phyloP scores from a whole-genome alignment of 2,797 vertebrate genomes.

The Neostethus bicornis region DNA sequence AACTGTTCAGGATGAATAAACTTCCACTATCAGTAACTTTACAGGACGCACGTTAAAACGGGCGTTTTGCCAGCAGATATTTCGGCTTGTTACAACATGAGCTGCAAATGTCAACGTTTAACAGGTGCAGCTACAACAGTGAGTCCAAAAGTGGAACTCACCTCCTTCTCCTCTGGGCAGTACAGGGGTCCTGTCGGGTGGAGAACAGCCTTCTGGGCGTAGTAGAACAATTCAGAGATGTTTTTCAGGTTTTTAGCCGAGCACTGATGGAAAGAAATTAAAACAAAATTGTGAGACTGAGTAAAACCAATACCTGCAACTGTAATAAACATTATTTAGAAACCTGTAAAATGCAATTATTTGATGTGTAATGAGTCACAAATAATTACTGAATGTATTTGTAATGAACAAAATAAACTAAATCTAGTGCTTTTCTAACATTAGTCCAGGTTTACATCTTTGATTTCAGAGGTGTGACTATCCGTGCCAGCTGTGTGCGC shows the following conservation, averaged over 20 bases:
- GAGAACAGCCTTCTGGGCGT: slow-evolving; percentile 97
- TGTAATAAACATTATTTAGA: too few species aligned
- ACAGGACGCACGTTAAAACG: not conserved
- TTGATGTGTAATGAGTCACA: too few species aligned
- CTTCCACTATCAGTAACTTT: too few species aligned
- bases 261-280: slow-evolving; percentile 79
- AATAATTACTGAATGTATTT: too few species aligned
- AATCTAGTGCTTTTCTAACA: not conserved
- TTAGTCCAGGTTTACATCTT: slow-evolving; percentile 5
- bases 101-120: not conserved
- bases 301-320: not conserved
- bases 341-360: not conserved
- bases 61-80: not conserved
- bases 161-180: slow-evolving; percentile 98
- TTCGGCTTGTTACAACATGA: not conserved
- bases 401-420: too few species aligned
- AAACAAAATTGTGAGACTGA: not conserved
- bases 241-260: slow-evolving; percentile 99
- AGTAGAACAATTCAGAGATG: slow-evolving; percentile 98
- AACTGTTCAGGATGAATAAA: too few species aligned
- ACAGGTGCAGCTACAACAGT: not conserved
- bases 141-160: slow-evolving; percentile 56
- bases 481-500: slow-evolving; percentile 20
- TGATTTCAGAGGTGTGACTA: slow-evolving; percentile 6
- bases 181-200: slow-evolving; percentile 97